phyloP scores from a whole-genome alignment of 2,113 vertebrate genomes.

The Malurus alboscapulatus region DNA sequence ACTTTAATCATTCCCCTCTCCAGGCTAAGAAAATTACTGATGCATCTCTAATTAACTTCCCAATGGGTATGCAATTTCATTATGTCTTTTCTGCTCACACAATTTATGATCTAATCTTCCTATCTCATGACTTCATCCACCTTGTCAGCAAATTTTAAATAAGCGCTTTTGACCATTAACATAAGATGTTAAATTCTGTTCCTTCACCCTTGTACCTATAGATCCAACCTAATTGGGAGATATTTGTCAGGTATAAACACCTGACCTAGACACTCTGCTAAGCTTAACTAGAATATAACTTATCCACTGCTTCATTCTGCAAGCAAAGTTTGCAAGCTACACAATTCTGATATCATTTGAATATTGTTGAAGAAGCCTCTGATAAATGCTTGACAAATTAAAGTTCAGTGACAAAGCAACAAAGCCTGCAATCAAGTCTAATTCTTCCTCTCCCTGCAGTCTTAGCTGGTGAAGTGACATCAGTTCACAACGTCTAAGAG shows the following conservation, averaged over 20 bases:
- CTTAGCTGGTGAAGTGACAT: slow-evolving; percentile 67
- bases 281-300: background rate
- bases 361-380: background rate
- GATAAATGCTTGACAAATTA: slow-evolving; percentile 18
- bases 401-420: slow-evolving; percentile 25
- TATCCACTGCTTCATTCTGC: background rate
- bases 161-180: background rate
- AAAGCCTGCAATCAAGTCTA: slow-evolving; percentile 46
- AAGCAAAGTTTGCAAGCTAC: background rate
- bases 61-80: background rate
- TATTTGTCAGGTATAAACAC: background rate
- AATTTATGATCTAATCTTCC: background rate
- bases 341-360: background rate
- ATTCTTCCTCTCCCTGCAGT: slow-evolving; percentile 62
- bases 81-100: background rate
- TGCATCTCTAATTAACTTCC: background rate
- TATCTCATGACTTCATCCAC: background rate
- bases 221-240: background rate
- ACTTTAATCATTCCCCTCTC: background rate
- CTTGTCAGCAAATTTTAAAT: background rate
- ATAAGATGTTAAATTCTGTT: background rate
- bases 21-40: background rate
- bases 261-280: background rate
- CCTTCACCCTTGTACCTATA: background rate
- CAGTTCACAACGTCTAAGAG: slow-evolving; percentile 61